A percentile compares a stretch with the other conserved stretches of the same genome.
Evolutionary conservation across 2,888 invertebrate genomes (phyloP).

Genomic region (Danaus chrysippus): DNA sequence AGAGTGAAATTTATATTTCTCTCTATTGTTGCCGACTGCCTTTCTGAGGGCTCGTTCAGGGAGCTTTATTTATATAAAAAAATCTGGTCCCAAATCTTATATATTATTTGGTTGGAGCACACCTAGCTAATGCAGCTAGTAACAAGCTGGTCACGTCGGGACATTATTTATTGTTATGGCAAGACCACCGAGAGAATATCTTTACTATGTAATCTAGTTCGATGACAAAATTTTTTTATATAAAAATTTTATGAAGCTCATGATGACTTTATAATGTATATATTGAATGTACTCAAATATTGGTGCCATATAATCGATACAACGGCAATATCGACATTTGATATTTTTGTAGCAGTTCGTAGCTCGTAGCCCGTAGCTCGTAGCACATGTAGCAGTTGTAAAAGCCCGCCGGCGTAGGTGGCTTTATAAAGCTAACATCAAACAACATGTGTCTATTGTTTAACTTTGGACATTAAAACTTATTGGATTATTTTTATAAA

Average conservation of each 20-base stretch:
- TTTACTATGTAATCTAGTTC: conserved; percentile 50
- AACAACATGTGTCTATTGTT: too few species aligned
- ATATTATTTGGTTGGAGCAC: conserved; percentile 52
- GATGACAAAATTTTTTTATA: conserved; percentile 47
- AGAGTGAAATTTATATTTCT: conserved; percentile 48
- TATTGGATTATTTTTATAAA: too few species aligned
- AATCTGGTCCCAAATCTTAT: conserved; percentile 47
- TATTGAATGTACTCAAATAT: too few species aligned
- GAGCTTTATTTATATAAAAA: conserved; percentile 46
- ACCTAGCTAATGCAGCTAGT: conserved; percentile 64
- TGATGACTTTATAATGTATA: too few species aligned
- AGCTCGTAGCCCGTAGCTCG: too few species aligned
- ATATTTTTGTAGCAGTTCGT: too few species aligned
- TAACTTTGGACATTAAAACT: too few species aligned
- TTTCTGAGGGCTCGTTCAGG: conserved; percentile 47
- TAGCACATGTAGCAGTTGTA: too few species aligned
- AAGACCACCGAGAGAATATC: conserved; percentile 62
- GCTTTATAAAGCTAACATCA: too few species aligned
- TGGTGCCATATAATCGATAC: too few species aligned
- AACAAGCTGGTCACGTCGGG: conserved; percentile 75
- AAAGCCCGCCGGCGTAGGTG: too few species aligned
- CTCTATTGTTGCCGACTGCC: conserved; percentile 45
- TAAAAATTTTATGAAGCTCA: conserved; percentile 21
- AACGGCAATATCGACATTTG: too few species aligned
- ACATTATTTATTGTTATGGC: conserved; percentile 72